Conservation (phyloP, 1,140 invertebrate species). For the Listronotus oregonensis region DNA sequence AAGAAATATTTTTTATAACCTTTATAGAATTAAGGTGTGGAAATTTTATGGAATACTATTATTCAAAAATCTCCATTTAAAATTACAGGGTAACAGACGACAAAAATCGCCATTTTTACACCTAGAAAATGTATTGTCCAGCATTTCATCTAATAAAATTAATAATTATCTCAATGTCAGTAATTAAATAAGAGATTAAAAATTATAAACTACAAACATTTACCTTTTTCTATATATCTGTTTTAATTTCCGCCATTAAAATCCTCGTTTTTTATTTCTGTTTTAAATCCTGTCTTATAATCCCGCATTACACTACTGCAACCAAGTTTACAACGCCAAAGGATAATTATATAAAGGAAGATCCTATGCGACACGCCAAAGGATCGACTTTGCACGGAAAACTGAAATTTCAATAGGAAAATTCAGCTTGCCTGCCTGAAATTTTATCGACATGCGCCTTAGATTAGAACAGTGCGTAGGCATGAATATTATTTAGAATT, state of each 20-base stretch:
- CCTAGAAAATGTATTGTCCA: too few relatives aligned
- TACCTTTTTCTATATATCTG: too few relatives aligned
- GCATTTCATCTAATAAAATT: too few relatives aligned
- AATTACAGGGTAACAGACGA: too few relatives aligned
- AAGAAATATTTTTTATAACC: too few relatives aligned
- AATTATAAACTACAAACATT: neutral
- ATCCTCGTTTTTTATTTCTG: neutral
- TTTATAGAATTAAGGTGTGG: too few relatives aligned
- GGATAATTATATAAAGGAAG: constrained; percentile 1
- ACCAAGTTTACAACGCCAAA: constrained; percentile 8
- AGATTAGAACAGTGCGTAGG: constrained; percentile 17
- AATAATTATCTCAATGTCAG: too few relatives aligned
- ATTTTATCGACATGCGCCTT: constrained; percentile 31
- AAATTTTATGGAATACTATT: too few relatives aligned
- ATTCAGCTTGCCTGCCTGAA: constrained; percentile 26
- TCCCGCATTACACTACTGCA: constrained; percentile 14
- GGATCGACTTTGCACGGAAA: constrained; percentile 25
- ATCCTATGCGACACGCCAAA: constrained; percentile 16
- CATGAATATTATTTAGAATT: constrained; percentile 16
- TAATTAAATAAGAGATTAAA: too few relatives aligned
- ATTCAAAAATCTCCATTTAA: too few relatives aligned
- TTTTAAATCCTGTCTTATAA: neutral
- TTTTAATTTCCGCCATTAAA: neutral
- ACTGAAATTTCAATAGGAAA: constrained; percentile 30
- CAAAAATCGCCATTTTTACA: too few relatives aligned